Evolutionary conservation across 2,113 vertebrate genomes (phyloP).

Genomic region (Tragelaphus buxtoni): DNA sequence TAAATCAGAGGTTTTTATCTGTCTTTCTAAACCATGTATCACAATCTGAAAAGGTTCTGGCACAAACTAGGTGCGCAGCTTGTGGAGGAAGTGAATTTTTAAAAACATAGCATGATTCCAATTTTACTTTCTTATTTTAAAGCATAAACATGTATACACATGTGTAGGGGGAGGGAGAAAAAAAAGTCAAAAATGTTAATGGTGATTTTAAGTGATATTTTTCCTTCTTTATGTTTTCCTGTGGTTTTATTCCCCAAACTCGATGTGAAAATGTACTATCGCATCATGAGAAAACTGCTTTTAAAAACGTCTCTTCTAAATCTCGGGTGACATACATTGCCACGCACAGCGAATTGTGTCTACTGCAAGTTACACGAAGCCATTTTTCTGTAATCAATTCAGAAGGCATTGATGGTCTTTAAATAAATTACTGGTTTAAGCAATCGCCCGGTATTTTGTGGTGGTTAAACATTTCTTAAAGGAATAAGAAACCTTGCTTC

Average conservation of each 20-base stretch:
- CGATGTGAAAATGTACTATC: neutral
- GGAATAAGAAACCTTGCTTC: neutral
- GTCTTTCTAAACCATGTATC: neutral
- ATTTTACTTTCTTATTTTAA: neutral
- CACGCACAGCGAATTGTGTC: neutral
- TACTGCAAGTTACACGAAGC: neutral
- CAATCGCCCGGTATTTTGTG: neutral
- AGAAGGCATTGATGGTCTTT: neutral
- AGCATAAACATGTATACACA: neutral
- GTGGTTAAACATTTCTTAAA: neutral
- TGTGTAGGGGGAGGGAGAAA: neutral
- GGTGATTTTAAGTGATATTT: neutral
- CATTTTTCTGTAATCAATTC: neutral
- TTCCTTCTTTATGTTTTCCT: neutral
- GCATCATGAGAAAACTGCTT: neutral
- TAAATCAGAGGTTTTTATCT: neutral
- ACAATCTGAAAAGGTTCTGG: neutral
- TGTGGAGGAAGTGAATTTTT: neutral
- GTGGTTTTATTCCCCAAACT: neutral
- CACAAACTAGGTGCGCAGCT: neutral
- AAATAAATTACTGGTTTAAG: neutral
- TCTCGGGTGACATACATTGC: neutral
- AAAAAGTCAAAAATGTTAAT: neutral
- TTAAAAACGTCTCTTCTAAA: neutral
- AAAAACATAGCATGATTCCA: neutral